Evolutionary conservation across 2,888 invertebrate species (phyloP).

Genomic region (Amphipoea oculea): DNA sequence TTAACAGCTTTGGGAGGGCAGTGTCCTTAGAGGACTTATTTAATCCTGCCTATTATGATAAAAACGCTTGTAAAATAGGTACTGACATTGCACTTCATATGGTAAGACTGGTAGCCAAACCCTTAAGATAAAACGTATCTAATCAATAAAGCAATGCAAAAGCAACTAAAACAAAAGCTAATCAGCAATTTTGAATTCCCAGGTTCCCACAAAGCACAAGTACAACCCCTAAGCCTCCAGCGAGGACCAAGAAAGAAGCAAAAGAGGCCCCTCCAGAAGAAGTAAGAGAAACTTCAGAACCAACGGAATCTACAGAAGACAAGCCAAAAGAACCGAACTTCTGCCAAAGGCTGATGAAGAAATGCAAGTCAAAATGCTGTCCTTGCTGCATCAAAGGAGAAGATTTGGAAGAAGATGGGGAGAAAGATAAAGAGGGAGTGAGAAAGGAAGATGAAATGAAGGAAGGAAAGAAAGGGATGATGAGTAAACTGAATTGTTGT

Average conservation of each 20-base stretch:
- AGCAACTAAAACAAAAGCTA: not conserved
- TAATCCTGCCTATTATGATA: not conserved
- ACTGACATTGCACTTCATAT: not conserved
- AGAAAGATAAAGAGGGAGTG: constrained; percentile 62
- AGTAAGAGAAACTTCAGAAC: constrained; percentile 58
- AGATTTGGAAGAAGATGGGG: constrained; percentile 69
- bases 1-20: not conserved
- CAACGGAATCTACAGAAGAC: constrained; percentile 55
- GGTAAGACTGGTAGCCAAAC: not conserved
- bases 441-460: constrained; percentile 57
- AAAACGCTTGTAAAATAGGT: not conserved
- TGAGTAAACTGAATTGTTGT: constrained; percentile 82
- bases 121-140: not conserved
- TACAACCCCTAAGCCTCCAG: constrained; percentile 87
- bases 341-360: constrained; percentile 82
- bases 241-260: constrained; percentile 77
- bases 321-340: constrained; percentile 79
- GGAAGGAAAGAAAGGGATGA: constrained; percentile 72
- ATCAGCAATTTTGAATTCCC: constrained; percentile 34
- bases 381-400: constrained; percentile 85
- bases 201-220: constrained; percentile 88
- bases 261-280: constrained; percentile 69
- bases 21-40: not conserved
- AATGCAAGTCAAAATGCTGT: constrained; percentile 86
- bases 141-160: not conserved